A percentile compares a stretch with the other conserved stretches of the same genome.
Evolutionary conservation across 2,888 invertebrate species (phyloP).

Genomic region (Glaucopsyche alexis): DNA sequence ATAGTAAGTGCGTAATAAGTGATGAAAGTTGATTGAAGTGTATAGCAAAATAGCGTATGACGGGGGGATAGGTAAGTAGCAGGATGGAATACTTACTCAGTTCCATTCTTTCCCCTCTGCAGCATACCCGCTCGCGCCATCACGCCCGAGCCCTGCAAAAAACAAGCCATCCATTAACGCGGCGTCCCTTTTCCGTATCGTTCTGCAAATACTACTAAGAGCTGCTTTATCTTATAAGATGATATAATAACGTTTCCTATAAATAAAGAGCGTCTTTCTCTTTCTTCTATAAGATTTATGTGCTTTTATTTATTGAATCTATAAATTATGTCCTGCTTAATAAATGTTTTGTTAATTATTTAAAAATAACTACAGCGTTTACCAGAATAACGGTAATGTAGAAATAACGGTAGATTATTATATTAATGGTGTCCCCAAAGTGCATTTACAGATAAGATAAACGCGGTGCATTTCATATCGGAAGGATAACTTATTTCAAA

Average conservation of each 20-base stretch:
- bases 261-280: background rate
- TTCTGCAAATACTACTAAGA: constrained; percentile 60
- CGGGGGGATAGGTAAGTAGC: background rate
- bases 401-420: background rate
- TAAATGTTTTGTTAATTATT: too few species aligned
- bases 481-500: constrained; percentile 19
- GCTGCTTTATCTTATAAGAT: constrained; percentile 49
- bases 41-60: constrained; percentile 17
- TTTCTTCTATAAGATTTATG: too few species aligned
- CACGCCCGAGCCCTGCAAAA: constrained; percentile 80
- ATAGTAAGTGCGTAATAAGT: constrained; percentile 22
- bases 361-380: background rate
- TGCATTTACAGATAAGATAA: constrained; percentile 7
- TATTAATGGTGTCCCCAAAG: background rate
- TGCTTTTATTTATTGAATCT: too few species aligned
- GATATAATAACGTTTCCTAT: constrained; percentile 33
- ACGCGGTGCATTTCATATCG: background rate
- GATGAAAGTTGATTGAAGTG: constrained; percentile 26
- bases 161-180: constrained; percentile 66
- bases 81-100: constrained; percentile 81
- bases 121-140: constrained; percentile 89
- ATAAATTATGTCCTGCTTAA: too few species aligned
- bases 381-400: background rate
- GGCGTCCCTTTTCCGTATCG: constrained; percentile 59
- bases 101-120: constrained; percentile 87